Conservation (phyloP, 2,888 invertebrate genomes). For the Apodemia zela region DNA sequence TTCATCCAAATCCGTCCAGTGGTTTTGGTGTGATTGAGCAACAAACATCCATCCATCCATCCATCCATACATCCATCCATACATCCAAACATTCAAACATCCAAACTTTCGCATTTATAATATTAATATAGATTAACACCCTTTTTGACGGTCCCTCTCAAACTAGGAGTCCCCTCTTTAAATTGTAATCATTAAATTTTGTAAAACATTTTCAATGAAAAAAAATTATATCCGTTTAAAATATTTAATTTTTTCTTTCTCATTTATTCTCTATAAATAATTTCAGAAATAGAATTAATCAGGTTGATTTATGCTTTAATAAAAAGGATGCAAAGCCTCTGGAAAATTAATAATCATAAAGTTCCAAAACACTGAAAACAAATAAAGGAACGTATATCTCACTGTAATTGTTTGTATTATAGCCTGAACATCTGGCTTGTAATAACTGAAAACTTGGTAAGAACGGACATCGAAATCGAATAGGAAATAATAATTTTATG, state of each 20-base stretch:
- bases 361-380: background rate
- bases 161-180: too few relatives aligned
- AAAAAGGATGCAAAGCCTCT: background rate
- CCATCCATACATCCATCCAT: too few relatives aligned
- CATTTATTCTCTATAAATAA: background rate
- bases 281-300: background rate
- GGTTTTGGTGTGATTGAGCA: too few relatives aligned
- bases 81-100: too few relatives aligned
- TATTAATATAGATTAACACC: too few relatives aligned
- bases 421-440: background rate
- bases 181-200: too few relatives aligned
- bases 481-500: background rate
- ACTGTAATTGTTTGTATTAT: background rate
- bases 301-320: constrained; percentile 2
- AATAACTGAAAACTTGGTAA: background rate
- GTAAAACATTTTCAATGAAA: background rate
- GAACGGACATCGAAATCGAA: background rate
- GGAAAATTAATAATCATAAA: constrained; percentile 10
- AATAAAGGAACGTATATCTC: background rate
- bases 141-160: too few relatives aligned
- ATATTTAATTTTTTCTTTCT: background rate
- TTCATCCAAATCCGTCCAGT: too few relatives aligned
- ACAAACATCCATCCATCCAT: too few relatives aligned
- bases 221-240: background rate
- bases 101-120: too few relatives aligned